Evolutionary conservation across 2,113 vertebrate species (phyloP).

Genomic region (Eublepharis macularius): DNA sequence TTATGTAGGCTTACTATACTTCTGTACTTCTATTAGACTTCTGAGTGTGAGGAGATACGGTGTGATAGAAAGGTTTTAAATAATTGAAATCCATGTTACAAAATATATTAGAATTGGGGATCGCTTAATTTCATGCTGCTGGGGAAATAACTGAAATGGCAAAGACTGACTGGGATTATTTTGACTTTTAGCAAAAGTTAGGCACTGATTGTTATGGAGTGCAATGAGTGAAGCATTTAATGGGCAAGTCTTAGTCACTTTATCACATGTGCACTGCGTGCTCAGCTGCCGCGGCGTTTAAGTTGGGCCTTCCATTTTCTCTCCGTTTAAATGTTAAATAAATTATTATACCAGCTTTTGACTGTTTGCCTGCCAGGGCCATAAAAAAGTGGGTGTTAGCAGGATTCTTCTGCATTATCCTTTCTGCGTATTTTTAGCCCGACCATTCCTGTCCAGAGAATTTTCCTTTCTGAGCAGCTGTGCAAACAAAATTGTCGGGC

Average conservation of each 20-base stretch:
- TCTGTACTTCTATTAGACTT: not conserved
- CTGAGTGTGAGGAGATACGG: too few relatives aligned
- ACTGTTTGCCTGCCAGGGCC: constrained; percentile 17
- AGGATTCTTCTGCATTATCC: not conserved
- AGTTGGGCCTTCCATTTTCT: not conserved
- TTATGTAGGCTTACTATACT: not conserved
- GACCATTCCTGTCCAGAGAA: not conserved
- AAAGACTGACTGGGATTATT: not conserved
- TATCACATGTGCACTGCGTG: not conserved
- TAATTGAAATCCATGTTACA: not conserved
- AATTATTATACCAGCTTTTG: not conserved
- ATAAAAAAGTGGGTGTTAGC: not conserved
- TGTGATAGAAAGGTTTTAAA: too few relatives aligned
- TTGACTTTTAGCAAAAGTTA: not conserved
- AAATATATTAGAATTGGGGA: not conserved
- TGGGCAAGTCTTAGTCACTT: not conserved
- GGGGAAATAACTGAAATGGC: not conserved
- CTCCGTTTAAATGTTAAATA: not conserved
- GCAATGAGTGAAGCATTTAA: not conserved
- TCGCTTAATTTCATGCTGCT: not conserved
- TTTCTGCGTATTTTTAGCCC: not conserved
- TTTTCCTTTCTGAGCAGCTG: constrained; percentile 9
- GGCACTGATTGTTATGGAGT: too few relatives aligned
- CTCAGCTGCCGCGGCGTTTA: not conserved
- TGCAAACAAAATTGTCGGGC: constrained; percentile 36